Percentiles rank a stretch among this genome's conserved stretches.
Evolutionary conservation across 2,888 invertebrate species (phyloP).

Genomic region (Tachina fera): DNA sequence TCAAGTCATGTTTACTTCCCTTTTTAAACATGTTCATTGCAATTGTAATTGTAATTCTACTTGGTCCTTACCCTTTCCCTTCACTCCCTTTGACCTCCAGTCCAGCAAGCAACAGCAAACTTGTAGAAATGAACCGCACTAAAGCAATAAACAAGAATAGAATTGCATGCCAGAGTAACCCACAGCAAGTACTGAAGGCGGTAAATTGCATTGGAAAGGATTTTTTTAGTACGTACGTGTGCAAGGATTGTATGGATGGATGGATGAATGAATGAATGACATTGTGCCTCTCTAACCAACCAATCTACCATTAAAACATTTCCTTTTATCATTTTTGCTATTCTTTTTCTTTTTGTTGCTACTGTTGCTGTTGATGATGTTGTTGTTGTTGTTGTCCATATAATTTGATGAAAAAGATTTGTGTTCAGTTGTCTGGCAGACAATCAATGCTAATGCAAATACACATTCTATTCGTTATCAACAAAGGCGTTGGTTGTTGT

Average conservation of each 20-base stretch:
- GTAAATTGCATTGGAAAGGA: constrained; percentile 55
- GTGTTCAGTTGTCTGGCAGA: constrained; percentile 40
- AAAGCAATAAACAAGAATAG: constrained; percentile 30
- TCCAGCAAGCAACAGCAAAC: not conserved
- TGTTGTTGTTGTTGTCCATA: constrained; percentile 24
- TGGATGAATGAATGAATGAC: constrained; percentile 30
- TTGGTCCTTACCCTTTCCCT: not conserved
- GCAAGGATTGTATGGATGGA: constrained; percentile 41
- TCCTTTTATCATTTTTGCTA: constrained; percentile 31
- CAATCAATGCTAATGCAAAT: constrained; percentile 41
- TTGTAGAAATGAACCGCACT: constrained; percentile 22
- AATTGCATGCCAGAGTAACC: constrained; percentile 26
- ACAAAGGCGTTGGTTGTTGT: constrained; percentile 6
- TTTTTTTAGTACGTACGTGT: constrained; percentile 52
- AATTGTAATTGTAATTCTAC: constrained; percentile 31
- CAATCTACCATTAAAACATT: constrained; percentile 45
- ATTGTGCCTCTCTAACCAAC: constrained; percentile 29
- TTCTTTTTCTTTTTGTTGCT: not conserved
- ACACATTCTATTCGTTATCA: constrained; percentile 7
- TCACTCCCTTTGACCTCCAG: not conserved
- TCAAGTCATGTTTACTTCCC: constrained; percentile 64
- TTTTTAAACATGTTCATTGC: constrained; percentile 40
- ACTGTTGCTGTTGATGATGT: constrained; percentile 14
- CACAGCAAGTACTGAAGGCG: constrained; percentile 39
- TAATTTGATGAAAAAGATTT: constrained; percentile 31